phyloP scores from a whole-genome alignment of 2,113 vertebrate species.

The Recurvirostra avosetta region DNA sequence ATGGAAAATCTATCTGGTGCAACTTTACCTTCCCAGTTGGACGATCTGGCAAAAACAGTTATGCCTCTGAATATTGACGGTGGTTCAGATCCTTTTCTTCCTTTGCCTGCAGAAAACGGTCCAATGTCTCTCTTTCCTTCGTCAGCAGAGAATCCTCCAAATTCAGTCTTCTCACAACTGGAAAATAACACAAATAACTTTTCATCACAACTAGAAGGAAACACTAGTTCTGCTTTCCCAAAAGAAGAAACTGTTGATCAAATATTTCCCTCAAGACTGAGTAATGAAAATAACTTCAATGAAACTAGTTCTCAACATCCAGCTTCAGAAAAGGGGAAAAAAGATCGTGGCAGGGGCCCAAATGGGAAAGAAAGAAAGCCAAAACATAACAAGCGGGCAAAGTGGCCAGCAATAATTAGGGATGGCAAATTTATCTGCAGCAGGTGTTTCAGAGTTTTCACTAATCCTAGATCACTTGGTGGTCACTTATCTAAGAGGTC shows the following conservation, averaged over 20 bases:
- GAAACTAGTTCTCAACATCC: constrained; percentile 56
- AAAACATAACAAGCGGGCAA: constrained; percentile 85
- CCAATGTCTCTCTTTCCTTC: constrained; percentile 77
- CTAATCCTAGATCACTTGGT: constrained; percentile 91
- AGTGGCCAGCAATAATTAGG: constrained; percentile 92
- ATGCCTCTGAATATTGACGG: constrained; percentile 77
- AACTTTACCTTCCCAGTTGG: constrained; percentile 73
- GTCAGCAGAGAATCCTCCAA: constrained; percentile 68
- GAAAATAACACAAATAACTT: constrained; percentile 73
- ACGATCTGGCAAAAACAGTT: constrained; percentile 76
- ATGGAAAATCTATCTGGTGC: constrained; percentile 71
- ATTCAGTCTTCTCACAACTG: constrained; percentile 77
- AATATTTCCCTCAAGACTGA: constrained; percentile 65
- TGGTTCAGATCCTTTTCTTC: constrained; percentile 76
- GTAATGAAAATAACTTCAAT: constrained; percentile 55
- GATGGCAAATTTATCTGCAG: constrained; percentile 95
- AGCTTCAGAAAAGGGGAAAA: constrained; percentile 60
- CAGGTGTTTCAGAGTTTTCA: constrained; percentile 89
- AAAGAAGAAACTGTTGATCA: constrained; percentile 72
- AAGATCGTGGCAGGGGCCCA: constrained; percentile 52
- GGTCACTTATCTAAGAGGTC: constrained; percentile 93
- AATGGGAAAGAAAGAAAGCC: constrained; percentile 77
- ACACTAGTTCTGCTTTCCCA: constrained; percentile 68
- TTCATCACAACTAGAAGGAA: constrained; percentile 70
- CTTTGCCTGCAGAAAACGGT: constrained; percentile 75